phyloP scores from a whole-genome alignment of 1,140 invertebrate species.

The Theocolax elegans region DNA sequence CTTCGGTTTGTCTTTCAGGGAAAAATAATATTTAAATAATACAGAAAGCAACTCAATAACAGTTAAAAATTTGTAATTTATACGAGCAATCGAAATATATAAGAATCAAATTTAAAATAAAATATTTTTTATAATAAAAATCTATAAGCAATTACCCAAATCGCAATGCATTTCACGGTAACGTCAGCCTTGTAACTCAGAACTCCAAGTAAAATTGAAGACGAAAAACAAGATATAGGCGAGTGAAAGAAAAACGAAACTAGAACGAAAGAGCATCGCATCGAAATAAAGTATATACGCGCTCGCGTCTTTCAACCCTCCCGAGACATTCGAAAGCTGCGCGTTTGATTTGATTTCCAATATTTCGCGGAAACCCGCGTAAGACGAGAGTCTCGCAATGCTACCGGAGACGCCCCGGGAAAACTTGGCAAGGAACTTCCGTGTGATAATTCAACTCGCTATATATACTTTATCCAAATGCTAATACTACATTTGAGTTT shows the following conservation, averaged over 20 bases:
- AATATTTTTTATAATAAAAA: too few species aligned
- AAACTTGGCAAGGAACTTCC: background rate
- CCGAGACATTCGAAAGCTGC: background rate
- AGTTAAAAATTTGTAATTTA: too few species aligned
- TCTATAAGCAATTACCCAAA: too few species aligned
- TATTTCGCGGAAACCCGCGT: background rate
- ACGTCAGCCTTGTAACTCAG: too few species aligned
- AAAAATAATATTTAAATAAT: too few species aligned
- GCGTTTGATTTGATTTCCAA: constrained; percentile 13
- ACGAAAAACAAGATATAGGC: background rate
- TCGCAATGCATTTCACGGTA: too few species aligned
- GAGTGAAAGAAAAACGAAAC: constrained; percentile 31
- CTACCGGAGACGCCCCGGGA: background rate
- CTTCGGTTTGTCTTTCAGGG: too few species aligned
- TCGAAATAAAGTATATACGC: background rate
- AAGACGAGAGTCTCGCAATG: background rate
- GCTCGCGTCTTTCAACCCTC: background rate
- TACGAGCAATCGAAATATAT: too few species aligned
- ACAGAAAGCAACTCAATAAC: too few species aligned
- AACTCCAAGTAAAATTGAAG: too few species aligned
- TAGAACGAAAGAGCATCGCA: background rate
- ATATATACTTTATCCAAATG: background rate
- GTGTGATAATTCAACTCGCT: background rate
- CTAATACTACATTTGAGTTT: constrained; percentile 7
- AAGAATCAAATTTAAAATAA: too few species aligned